Percentiles rank a stretch among this genome's conserved stretches.
Conservation (phyloP, 2,113 vertebrate species). For the Lepidothrix coronata region DNA sequence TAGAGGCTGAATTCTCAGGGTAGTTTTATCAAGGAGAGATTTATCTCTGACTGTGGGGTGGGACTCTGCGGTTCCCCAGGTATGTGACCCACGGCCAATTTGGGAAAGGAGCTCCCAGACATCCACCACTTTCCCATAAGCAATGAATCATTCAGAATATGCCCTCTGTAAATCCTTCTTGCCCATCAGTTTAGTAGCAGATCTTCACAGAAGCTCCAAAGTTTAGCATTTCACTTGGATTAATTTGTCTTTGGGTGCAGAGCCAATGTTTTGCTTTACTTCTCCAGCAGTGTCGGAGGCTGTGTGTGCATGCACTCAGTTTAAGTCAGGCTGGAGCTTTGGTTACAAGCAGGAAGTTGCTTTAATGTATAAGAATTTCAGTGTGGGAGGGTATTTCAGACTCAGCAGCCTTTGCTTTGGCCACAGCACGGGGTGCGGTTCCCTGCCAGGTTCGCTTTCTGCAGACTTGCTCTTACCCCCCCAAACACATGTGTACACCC, state of each 20-base stretch:
- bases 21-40: neutral
- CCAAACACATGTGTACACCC: rapidly evolving
- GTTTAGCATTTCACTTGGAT: neutral
- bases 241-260: neutral
- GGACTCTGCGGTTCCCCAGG: neutral
- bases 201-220: neutral
- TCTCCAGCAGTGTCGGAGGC: neutral
- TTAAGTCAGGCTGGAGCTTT: neutral
- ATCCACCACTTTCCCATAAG: neutral
- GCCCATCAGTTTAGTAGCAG: neutral
- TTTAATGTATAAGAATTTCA: neutral
- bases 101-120: neutral
- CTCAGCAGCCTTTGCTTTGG: neutral
- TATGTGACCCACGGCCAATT: neutral
- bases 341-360: neutral
- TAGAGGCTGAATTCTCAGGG: neutral
- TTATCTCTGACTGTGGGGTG: neutral
- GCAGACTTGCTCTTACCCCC: neutral
- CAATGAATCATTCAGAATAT: neutral
- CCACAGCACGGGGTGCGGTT: neutral
- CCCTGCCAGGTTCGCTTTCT: neutral
- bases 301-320: neutral
- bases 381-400: slow-evolving; percentile 15
- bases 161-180: neutral
- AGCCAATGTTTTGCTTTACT: neutral